Conservation (phyloP, 2,113 vertebrate species). For the Galemys pyrenaicus region DNA sequence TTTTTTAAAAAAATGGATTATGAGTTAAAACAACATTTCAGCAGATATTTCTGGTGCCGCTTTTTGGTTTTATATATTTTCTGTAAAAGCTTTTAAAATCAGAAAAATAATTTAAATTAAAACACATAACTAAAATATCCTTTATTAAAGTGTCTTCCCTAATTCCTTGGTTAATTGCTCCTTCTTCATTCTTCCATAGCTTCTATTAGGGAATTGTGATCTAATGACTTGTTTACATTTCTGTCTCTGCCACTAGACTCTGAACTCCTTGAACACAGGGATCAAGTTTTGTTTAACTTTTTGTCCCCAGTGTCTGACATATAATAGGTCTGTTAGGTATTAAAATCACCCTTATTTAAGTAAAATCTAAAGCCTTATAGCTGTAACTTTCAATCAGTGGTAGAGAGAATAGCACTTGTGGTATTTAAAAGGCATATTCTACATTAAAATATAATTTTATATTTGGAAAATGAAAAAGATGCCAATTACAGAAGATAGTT, state of each 20-base stretch:
- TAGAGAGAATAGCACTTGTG: not conserved
- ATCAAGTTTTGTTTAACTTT: slow-evolving; percentile 27
- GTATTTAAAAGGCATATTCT: slow-evolving; percentile 6
- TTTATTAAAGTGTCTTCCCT: not conserved
- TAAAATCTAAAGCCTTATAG: not conserved
- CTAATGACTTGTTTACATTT: slow-evolving; percentile 45
- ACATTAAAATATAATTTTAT: not conserved
- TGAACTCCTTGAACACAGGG: not conserved
- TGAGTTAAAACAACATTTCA: slow-evolving; percentile 24
- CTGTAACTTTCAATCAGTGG: not conserved
- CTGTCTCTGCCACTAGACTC: not conserved
- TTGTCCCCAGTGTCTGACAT: not conserved
- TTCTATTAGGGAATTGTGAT: not conserved
- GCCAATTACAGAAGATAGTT: not conserved
- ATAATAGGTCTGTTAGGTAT: not conserved
- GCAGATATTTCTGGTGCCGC: not conserved
- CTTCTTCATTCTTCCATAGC: not conserved
- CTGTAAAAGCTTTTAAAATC: not conserved
- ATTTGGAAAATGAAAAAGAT: not conserved
- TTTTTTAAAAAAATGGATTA: not conserved
- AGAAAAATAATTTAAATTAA: not conserved
- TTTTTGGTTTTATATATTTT: not conserved
- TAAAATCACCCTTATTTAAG: slow-evolving; percentile 25
- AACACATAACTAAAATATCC: not conserved
- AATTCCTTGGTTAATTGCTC: not conserved